Base-by-base conservation (phyloP, 2,113 vertebrate genomes). In the Chinchilla lanigera region DNA sequence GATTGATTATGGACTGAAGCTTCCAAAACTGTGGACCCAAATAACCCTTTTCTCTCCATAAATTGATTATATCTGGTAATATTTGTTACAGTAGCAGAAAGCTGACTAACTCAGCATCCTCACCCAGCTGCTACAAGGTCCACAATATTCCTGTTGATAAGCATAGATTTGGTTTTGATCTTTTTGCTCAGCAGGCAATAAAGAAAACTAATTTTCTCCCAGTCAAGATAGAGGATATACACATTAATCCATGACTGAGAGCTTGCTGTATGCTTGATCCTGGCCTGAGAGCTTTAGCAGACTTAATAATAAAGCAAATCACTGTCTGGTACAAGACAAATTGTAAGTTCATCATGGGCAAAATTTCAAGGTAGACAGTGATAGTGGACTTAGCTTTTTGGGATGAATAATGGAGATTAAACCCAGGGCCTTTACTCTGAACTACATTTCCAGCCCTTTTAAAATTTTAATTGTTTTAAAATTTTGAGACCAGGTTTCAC, bases 321-420 rank as follows among this genome's bases (percentile, higher is more conserved):
- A 38, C 10, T n/a, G 28, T 63, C 41, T 81, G 73, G 14, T 71
- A 50, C 7, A 35, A 24, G 80, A 33, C 3, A 1, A 41, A 41
- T 5, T 1, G 0, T 22, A 11, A 9, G 16, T 2, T 71, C 8
- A 35, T 56, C 2, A 20, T 3, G 19, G 69, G 83, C 16, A 58
- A 90, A 26, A 86, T 78, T 38, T 80, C 30, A 24, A 97, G 60
- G 50, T 17, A 44, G 44, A 63, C 91, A 47, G 38, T 86, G 56
- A 73, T 0, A 94, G 58, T 28, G n/a, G 33, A 61, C n/a, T 22
- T 60, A 44, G 69, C 22, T 88, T 58, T 38, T 44, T 73, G 4
- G 11, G 41, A 5, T 47, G 41, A 44, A 11, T 77, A 28, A 28
- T 77, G 41, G 13, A 24, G 5, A 77, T 44, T 47, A 41, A 77